Base-by-base conservation (phyloP, 2,888 invertebrate genomes). In the Theristus sp. region DNA sequence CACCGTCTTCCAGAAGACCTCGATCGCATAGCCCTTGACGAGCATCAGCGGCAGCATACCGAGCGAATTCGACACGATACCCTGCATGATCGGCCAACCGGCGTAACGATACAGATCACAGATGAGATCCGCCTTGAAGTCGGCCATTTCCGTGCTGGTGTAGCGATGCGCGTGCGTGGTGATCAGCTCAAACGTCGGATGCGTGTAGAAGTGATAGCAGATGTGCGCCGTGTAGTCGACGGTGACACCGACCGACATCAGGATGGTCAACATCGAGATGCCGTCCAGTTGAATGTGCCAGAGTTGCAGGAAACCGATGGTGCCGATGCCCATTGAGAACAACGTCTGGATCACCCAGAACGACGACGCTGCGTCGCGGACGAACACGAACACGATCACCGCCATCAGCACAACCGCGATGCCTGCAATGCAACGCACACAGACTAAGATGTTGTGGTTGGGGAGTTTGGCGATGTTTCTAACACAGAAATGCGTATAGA, bases 141-240 rank as follows among this genome's bases (percentile, higher is more conserved):
- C 38, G 6, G 17, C 10, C 10, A 38, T 17, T 13, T 38, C 17
- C 17, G 6, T 6, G 6, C 17, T 17, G 38, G 38, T 13, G 6
- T 13, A 17, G 17, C 6, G 38, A 13, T 13, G 38, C 17, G 6
- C 10, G 6, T 17, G 38, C 10, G 38, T 38, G 6, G 6, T 38
- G 38, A 6, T 6, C 17, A 38, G 38, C n/a, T n/a, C n/a, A n/a
- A n/a, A n/a, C 17, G 38, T 38, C 38, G 38, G 38, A 38, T 38
- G 55, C 26, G 55, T 25, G 29, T 25, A 55, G 28, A 55, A 55
- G n/a, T 55, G 55, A 28, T 55, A 55, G 55, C 55, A 55, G 27
- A 55, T 22, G 29, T 55, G 55, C 17, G 27, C 25, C 10, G 55
- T 28, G 29, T 55, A 55, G 55, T 55, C 55, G 17, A 55, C 55